These are phyloP conservation scores for Lepidonotus clava DNA, from an alignment of 2,888 invertebrate species.

Conservation along the genomic window DNA sequence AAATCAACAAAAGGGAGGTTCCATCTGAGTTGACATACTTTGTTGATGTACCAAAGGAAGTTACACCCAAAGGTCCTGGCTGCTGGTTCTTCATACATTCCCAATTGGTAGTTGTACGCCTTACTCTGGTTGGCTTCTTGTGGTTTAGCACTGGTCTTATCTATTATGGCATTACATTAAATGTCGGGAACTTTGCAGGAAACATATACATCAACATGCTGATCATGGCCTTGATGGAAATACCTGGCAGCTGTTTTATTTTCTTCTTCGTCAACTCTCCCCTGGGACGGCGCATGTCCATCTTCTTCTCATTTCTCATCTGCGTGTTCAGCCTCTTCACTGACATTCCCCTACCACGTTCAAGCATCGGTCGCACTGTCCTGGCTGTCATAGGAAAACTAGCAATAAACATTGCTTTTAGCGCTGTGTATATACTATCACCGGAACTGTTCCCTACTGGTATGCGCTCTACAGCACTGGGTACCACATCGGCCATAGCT, in stretches of 20 bases:
- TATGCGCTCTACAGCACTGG: background rate
- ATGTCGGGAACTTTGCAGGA: background rate
- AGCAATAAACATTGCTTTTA: background rate
- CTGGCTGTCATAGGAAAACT: background rate
- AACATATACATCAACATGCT: background rate
- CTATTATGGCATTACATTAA: background rate
- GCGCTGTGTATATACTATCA: background rate
- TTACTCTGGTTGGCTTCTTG: background rate
- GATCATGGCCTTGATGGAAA: background rate
- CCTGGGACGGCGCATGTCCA: background rate
- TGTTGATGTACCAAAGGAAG: too few relatives aligned
- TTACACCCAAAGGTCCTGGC: background rate
- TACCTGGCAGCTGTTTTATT: background rate
- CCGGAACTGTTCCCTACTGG: constrained; percentile 16
- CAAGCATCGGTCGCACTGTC: background rate
- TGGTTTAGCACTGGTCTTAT: background rate
- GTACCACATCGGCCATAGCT: background rate
- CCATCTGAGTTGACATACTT: background rate
- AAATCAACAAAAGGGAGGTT: background rate
- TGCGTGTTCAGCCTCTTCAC: background rate
- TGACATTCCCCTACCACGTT: background rate
- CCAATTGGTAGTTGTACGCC: background rate
- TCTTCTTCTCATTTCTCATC: background rate
- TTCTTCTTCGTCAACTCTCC: background rate
- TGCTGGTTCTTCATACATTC: background rate